Percentiles rank a stretch among this genome's conserved stretches.
phyloP scores from a whole-genome alignment of 2,113 vertebrate species.

The Oryzias woworae region DNA sequence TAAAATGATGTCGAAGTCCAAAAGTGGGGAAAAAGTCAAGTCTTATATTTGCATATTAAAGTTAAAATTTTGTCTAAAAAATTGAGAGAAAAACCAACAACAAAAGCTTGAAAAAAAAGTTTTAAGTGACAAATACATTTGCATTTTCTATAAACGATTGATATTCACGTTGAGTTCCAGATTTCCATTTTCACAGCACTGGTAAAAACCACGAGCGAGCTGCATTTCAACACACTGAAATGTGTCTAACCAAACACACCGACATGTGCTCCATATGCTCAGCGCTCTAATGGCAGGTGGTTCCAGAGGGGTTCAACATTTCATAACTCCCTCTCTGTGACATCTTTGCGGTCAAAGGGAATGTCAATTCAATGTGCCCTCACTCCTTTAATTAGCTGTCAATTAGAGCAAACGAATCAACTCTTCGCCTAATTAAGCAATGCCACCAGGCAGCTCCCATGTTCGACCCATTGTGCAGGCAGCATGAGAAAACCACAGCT shows the following conservation, averaged over 20 bases:
- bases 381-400: slow-evolving; percentile 98
- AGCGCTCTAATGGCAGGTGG: slow-evolving; percentile 48
- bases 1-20: no score
- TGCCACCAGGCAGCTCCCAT: slow-evolving; percentile 93
- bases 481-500: slow-evolving; percentile 93
- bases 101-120: no score
- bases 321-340: slow-evolving; percentile 30
- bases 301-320: slow-evolving; percentile 42
- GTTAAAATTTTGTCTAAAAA: no score
- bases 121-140: no score
- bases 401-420: slow-evolving; percentile 99
- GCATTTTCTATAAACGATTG: no score
- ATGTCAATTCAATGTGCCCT: slow-evolving; percentile 91
- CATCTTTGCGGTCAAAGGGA: slow-evolving; percentile 68
- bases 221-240: slow-evolving; percentile 46
- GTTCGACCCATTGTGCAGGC: slow-evolving; percentile 86
- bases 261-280: slow-evolving; percentile 44
- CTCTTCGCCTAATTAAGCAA: slow-evolving; percentile 99
- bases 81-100: no score
- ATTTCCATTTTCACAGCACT: slow-evolving; percentile 2
- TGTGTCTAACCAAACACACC: slow-evolving; percentile 23
- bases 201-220: slow-evolving; percentile 20
- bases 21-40: no score
- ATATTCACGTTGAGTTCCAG: neutral
- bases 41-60: no score